Evolutionary conservation across 2,888 invertebrate species (phyloP), one percentile per base, ranked within the genome.

Genomic region (Rugalucina vietnamica): DNA sequence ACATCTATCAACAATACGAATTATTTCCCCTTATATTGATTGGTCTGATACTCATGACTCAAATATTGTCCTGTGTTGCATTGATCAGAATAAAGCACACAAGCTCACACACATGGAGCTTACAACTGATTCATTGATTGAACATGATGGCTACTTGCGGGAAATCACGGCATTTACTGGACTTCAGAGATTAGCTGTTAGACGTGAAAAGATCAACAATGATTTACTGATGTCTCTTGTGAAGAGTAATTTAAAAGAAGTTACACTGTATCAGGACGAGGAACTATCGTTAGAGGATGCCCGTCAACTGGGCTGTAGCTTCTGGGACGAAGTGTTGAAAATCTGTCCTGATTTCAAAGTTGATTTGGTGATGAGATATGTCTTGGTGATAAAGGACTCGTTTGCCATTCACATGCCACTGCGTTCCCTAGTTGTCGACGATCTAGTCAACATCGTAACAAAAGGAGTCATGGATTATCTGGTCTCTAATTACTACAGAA

Each of bases 381-480:
- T 91, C 36, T 77, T 90, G 78, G 90, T 91, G 32, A 89, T 90
- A 27, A 90, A 88, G 71, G 90, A 90, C 69, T 84, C 89, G 3
- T 91, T 91, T 83, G 85, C 88, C 0, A n/a, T 79, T 3, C 82
- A 81, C 60, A 89, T 91, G 88, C 91, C 91, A 1, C 79, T 91
- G n/a, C 43, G 88, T 29, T 82, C 78, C 24, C 82, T 91, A 8
- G 83, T 90, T 12, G 79, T 91, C 14, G 90, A 90, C 82, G 90
- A 90, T 79, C 84, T 91, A 54, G 90, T 88, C 18, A 91, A 91
- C 72, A 88, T 90, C 75, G 88, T 91, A 5, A 91, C 91, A 1
- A 90, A 90, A 79, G 91, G 90, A 12, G 88, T 91, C 21, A 79
- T 91, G 39, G 91, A 91, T 75, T 88, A 90, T 69, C 81, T 91